phyloP scores from a whole-genome alignment of 2,888 invertebrate species.

The Stenichneumon culpator region DNA sequence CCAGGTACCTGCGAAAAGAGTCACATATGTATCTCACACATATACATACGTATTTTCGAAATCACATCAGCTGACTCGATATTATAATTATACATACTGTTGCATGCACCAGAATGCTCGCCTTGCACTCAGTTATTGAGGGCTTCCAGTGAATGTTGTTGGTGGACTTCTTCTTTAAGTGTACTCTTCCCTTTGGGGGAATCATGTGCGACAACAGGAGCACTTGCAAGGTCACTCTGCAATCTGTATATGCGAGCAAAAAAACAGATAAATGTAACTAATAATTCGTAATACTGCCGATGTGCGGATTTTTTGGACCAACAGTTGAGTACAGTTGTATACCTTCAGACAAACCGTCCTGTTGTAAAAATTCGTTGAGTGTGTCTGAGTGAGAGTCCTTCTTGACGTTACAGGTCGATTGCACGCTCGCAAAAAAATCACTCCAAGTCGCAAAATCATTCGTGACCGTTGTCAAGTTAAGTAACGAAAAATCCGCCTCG shows the following conservation, averaged over 20 bases:
- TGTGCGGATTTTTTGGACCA: neutral
- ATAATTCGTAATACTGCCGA: neutral
- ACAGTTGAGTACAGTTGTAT: neutral
- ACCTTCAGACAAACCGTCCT: conserved; percentile 26
- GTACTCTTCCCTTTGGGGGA: conserved; percentile 42
- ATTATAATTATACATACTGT: neutral
- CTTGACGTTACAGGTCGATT: neutral
- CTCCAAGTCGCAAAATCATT: neutral
- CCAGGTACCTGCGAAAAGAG: conserved; percentile 12
- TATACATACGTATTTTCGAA: neutral
- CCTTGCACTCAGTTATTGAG: conserved; percentile 46
- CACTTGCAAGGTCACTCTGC: conserved; percentile 44
- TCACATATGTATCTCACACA: neutral
- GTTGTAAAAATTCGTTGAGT: conserved; percentile 8
- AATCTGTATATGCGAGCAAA: neutral
- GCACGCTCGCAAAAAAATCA: neutral
- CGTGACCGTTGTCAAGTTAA: neutral
- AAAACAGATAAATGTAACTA: neutral
- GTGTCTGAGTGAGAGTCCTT: conserved; percentile 14
- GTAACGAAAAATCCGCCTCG: neutral
- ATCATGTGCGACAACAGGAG: conserved; percentile 39
- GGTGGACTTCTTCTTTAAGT: neutral
- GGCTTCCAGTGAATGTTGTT: conserved; percentile 56
- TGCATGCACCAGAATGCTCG: conserved; percentile 49
- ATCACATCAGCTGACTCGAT: neutral